Evolutionary conservation across 1,140 invertebrate species (phyloP).

Genomic region (Wasmannia auropunctata): DNA sequence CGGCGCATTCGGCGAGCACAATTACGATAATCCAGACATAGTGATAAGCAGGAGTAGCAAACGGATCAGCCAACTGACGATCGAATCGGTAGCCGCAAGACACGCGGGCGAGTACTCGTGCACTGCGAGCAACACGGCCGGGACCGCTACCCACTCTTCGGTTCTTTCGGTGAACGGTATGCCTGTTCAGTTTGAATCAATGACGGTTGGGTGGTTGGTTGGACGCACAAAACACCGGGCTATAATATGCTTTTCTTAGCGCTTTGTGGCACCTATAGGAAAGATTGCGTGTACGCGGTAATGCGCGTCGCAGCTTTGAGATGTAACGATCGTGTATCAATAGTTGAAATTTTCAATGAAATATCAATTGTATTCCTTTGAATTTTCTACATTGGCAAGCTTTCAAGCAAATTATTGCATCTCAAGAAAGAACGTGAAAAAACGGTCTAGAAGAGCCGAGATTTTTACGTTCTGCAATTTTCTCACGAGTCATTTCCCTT

Average conservation of each 20-base stretch:
- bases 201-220: constrained; percentile 69
- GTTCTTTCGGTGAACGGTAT: constrained; percentile 91
- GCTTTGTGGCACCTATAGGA: constrained; percentile 16
- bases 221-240: constrained; percentile 39
- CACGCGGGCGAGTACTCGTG: constrained; percentile 92
- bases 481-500: constrained; percentile 12
- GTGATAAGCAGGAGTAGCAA: constrained; percentile 88
- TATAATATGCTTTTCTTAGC: constrained; percentile 33
- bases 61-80: constrained; percentile 90
- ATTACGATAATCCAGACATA: constrained; percentile 86
- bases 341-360: neutral
- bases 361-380: neutral
- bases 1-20: constrained; percentile 73
- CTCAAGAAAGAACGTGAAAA: neutral
- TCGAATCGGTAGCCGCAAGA: constrained; percentile 88
- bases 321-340: constrained; percentile 4
- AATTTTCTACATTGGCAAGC: neutral
- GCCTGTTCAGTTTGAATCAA: constrained; percentile 40
- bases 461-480: neutral
- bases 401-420: neutral
- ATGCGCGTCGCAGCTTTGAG: constrained; percentile 12
- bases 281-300: constrained; percentile 16
- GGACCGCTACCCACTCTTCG: constrained; percentile 88
- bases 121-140: constrained; percentile 89
- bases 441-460: too few relatives aligned